Conservation (phyloP, 2,797 vertebrate species). For the Lycodopsis pacificus region DNA sequence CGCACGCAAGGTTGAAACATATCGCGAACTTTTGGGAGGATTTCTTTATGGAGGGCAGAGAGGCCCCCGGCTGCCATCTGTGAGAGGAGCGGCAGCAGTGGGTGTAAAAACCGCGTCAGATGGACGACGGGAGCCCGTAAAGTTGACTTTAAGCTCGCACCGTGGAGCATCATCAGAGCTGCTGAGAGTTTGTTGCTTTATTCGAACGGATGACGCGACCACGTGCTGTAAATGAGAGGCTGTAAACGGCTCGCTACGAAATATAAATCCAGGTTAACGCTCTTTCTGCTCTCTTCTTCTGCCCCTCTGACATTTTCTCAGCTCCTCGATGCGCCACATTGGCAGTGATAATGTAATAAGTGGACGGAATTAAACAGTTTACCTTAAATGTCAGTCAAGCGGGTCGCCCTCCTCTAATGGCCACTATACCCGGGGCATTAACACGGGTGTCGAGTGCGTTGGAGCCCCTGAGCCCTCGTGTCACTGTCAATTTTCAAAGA, state of each 20-base stretch:
- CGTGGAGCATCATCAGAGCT: slow-evolving; percentile 17
- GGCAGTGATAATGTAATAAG: slow-evolving; percentile 86
- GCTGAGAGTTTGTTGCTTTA: slow-evolving; percentile 31
- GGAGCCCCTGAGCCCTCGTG: slow-evolving; percentile 95
- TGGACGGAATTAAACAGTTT: slow-evolving; percentile 91
- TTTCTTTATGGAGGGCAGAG: slow-evolving; percentile 68
- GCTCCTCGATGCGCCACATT: slow-evolving; percentile 27
- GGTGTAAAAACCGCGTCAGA: slow-evolving; percentile 55
- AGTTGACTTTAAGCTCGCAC: slow-evolving; percentile 29
- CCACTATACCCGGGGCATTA: slow-evolving; percentile 91
- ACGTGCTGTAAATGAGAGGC: background rate
- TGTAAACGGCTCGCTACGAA: background rate
- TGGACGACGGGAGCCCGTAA: slow-evolving; percentile 35
- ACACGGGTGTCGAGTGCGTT: slow-evolving; percentile 96
- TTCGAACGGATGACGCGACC: background rate
- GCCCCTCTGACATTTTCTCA: background rate
- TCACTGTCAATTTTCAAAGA: slow-evolving; percentile 98
- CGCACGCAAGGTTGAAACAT: slow-evolving; percentile 72
- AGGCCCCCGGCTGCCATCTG: slow-evolving; percentile 75
- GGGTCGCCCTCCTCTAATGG: slow-evolving; percentile 91
- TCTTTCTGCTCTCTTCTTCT: no score
- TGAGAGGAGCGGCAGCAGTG: slow-evolving; percentile 48
- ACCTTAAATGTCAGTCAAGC: slow-evolving; percentile 94
- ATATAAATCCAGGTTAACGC: no score
- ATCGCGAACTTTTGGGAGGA: slow-evolving; percentile 64